Evolutionary conservation across 2,888 invertebrate species (phyloP), one percentile per base, ranked within the genome.

Genomic region (Hirtodrosophila histrioides): DNA sequence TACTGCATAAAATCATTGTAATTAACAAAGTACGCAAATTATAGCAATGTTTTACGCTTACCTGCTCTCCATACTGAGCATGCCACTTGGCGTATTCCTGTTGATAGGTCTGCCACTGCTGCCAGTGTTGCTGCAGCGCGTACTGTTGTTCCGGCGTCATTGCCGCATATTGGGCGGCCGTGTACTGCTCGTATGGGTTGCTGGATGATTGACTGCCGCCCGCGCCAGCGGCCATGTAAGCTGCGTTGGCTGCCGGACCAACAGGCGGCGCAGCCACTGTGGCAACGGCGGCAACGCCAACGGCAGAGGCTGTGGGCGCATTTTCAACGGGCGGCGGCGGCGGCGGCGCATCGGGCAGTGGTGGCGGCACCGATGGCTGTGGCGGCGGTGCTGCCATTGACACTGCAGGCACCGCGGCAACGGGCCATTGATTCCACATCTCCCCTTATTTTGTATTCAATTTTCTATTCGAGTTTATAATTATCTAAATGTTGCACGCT

Each of bases 41-140:
- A 10, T 8, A 10, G 29, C 17, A 11, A 1, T 4, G 5, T 44
- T 33, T 7, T 6, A 5, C 17, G 53, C 67, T 46, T 60, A 92
- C 92, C 86, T 91, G 91, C 61, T 92, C 92, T 6, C 92, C 92
- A 67, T 92, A 92, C 63, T 91, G 91, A 2, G 91, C 91, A 77
- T 91, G 91, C 92, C 92, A 92, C 48, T 90, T 91, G 6, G 92
- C 91, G 55, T 91, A 92, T 57, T 92, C 91, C 33, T 90, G 89
- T 29, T 92, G 91, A 74, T 92, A 91, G 1, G 89, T 88, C 67
- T 92, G 92, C 92, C 92, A 92, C 75, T 92, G 92, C 62, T 91
- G 91, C 91, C 91, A 91, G 69, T 92, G 91, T 56, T 91, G 91
- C 51, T 91, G 91, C 33, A 92, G 71, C 0, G 91, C 91, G 54